Conservation (phyloP, 1,140 invertebrate genomes). For the Argopecten irradians region DNA sequence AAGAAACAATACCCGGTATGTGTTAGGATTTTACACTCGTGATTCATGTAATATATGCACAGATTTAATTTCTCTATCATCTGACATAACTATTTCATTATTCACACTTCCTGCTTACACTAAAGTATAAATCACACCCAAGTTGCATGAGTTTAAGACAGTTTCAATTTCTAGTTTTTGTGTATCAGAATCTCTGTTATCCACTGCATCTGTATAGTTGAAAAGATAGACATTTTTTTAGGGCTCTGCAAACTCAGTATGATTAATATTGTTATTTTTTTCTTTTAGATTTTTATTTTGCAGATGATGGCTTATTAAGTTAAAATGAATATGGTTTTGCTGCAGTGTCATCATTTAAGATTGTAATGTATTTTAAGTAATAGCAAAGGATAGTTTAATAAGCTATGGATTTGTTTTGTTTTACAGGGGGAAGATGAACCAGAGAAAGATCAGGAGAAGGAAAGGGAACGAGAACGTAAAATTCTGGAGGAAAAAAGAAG, state of each 20-base stretch:
- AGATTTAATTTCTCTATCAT: too few relatives aligned
- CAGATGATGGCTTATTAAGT: background rate
- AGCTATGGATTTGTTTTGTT: slow-evolving; percentile 28
- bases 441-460: slow-evolving; percentile 72
- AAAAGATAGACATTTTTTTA: background rate
- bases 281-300: background rate
- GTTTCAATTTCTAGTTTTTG: background rate
- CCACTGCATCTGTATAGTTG: background rate
- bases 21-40: too few relatives aligned
- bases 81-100: too few relatives aligned
- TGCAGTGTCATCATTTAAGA: background rate
- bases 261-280: background rate
- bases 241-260: background rate
- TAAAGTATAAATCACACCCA: background rate
- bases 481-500: slow-evolving; percentile 60
- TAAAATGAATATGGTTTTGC: background rate
- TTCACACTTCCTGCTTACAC: too few relatives aligned
- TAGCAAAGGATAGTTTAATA: background rate
- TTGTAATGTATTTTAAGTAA: background rate
- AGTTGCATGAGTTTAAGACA: background rate
- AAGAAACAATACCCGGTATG: too few relatives aligned
- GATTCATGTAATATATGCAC: too few relatives aligned
- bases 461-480: slow-evolving; percentile 77
- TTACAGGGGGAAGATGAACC: slow-evolving; percentile 56
- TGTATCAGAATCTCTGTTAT: too few relatives aligned